A percentile compares a stretch with the other conserved stretches of the same genome.
These are phyloP conservation scores for Eubucco bourcierii DNA, from an alignment of 2,113 vertebrate species.

Conservation along the genomic window DNA sequence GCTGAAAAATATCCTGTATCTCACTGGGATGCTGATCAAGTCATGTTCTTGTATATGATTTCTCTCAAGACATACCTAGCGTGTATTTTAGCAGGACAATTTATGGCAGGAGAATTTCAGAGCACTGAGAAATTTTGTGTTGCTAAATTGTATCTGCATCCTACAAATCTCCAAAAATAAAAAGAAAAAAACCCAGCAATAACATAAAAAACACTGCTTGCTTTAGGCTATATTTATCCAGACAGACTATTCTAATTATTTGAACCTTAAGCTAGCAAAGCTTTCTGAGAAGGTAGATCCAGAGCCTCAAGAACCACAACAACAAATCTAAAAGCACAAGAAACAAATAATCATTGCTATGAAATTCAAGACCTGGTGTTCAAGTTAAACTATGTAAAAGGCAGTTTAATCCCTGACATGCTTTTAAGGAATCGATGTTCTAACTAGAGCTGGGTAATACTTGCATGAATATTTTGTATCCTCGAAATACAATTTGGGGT, in stretches of 20 bases:
- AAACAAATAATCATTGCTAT: not conserved
- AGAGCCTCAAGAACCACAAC: not conserved
- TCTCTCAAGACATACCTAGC: constrained; percentile 30
- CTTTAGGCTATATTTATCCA: not conserved
- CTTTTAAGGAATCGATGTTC: not conserved
- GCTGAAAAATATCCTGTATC: constrained; percentile 56
- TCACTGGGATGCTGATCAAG: constrained; percentile 58
- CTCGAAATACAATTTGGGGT: not conserved
- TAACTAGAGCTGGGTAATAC: not conserved
- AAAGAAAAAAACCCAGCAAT: not conserved
- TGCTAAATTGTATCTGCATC: not conserved
- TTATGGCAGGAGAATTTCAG: constrained; percentile 14
- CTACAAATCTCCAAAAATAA: not conserved
- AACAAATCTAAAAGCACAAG: not conserved
- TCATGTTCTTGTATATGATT: constrained; percentile 33
- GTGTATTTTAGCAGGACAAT: constrained; percentile 12
- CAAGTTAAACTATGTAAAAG: not conserved
- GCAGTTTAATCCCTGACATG: not conserved
- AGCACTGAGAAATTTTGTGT: not conserved
- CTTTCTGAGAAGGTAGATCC: not conserved
- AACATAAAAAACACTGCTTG: not conserved
- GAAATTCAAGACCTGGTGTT: not conserved
- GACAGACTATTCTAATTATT: not conserved
- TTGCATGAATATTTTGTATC: not conserved
- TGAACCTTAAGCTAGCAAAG: not conserved